Conservation (phyloP, 2,113 vertebrate genomes). For the Promerops cafer region DNA sequence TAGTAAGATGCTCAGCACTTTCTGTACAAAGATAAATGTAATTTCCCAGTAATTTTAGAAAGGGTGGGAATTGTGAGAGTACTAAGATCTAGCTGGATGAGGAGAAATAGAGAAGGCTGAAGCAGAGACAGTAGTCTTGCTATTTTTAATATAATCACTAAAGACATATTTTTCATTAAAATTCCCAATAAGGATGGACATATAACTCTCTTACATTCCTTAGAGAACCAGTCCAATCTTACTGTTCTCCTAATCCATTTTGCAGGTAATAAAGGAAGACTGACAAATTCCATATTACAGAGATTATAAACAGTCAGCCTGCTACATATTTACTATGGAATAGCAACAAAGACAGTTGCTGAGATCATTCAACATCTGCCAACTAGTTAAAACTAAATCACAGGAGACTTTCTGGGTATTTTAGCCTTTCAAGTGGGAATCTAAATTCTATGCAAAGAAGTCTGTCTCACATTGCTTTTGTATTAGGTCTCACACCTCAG, state of each 20-base stretch:
- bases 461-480: neutral
- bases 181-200: neutral
- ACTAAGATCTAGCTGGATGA: neutral
- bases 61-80: neutral
- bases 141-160: neutral
- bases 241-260: slow-evolving; percentile 27
- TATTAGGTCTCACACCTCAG: slow-evolving; percentile 9
- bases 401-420: slow-evolving; percentile 1
- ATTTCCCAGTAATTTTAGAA: neutral
- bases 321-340: slow-evolving; percentile 40
- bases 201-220: neutral
- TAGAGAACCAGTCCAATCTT: neutral
- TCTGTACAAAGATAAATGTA: neutral
- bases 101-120: neutral
- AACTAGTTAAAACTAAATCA: slow-evolving; percentile 38
- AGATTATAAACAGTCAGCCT: slow-evolving; percentile 41
- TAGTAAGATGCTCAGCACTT: neutral
- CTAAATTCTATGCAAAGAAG: slow-evolving; percentile 25
- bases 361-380: slow-evolving; percentile 54
- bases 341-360: slow-evolving; percentile 55
- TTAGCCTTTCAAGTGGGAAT: slow-evolving; percentile 28
- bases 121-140: neutral
- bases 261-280: slow-evolving; percentile 28
- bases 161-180: slow-evolving; percentile 11
- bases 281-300: slow-evolving; percentile 32